Conservation (phyloP, 1,140 invertebrate species). For the Tachypleus tridentatus region DNA sequence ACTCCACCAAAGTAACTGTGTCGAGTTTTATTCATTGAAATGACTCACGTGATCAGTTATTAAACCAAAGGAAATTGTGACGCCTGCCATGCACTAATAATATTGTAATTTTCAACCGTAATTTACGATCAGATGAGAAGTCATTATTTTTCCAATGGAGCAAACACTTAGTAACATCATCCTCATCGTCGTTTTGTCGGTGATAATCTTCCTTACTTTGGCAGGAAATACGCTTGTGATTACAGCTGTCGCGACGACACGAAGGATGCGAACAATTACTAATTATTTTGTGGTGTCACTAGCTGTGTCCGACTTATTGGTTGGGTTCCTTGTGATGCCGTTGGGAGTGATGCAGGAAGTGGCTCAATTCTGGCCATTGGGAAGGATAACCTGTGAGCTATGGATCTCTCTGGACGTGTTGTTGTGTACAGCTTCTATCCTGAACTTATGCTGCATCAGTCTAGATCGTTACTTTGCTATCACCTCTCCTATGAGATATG, state of each 20-base stretch:
- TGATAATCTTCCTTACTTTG: slow-evolving; percentile 24
- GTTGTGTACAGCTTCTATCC: slow-evolving; percentile 87
- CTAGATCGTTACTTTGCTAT: slow-evolving; percentile 92
- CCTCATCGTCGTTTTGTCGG: slow-evolving; percentile 16
- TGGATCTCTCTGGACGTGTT: slow-evolving; percentile 97
- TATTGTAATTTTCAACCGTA: too few relatives aligned
- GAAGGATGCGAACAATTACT: slow-evolving; percentile 52
- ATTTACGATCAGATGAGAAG: too few relatives aligned
- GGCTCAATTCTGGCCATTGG: slow-evolving; percentile 70
- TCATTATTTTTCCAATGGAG: too few relatives aligned
- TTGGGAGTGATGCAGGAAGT: slow-evolving; percentile 29
- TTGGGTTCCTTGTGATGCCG: slow-evolving; percentile 40
- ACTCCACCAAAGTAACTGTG: too few relatives aligned
- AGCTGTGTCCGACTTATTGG: slow-evolving; percentile 39
- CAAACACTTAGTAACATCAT: too few relatives aligned
- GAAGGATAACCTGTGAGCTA: slow-evolving; percentile 87
- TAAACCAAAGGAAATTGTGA: too few relatives aligned
- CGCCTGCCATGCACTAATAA: too few relatives aligned
- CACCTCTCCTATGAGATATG: slow-evolving; percentile 93
- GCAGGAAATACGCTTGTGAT: slow-evolving; percentile 40
- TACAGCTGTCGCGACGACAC: slow-evolving; percentile 32
- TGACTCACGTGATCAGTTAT: too few relatives aligned
- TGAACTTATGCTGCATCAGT: slow-evolving; percentile 91
- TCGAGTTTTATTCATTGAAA: too few relatives aligned
- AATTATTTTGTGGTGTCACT: slow-evolving; percentile 41